Evolutionary conservation across 2,113 vertebrate species (phyloP).

Genomic region (Cichladusa arquata): DNA sequence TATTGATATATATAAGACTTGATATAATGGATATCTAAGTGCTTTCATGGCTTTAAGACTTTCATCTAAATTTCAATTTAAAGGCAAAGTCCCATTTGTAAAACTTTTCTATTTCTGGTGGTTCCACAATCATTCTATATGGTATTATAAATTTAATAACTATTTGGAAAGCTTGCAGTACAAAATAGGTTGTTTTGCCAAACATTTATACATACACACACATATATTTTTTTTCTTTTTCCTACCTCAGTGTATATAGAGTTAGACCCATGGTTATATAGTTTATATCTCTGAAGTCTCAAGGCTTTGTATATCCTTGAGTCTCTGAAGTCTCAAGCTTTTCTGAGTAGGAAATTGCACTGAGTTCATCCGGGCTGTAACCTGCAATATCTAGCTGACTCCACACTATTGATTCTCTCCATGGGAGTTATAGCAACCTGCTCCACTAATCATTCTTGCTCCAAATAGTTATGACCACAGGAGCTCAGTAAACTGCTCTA

Average conservation of each 20-base stretch:
- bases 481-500: not conserved
- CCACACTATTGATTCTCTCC: not conserved
- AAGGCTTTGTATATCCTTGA: not conserved
- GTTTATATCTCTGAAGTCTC: not conserved
- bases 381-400: not conserved
- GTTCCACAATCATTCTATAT: not conserved
- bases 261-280: not conserved
- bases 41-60: not conserved
- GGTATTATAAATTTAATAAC: not conserved
- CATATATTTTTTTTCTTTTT: not conserved
- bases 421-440: not conserved
- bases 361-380: not conserved
- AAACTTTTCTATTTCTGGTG: not conserved
- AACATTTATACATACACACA: not conserved
- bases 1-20: not conserved
- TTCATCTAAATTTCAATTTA: not conserved
- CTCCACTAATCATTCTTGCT: not conserved
- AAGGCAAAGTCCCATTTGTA: not conserved
- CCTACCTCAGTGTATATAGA: not conserved
- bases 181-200: not conserved
- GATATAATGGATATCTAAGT: not conserved
- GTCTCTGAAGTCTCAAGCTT: not conserved
- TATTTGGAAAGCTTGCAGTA: not conserved
- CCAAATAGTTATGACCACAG: not conserved
- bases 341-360: not conserved